Evolutionary conservation across 35 echinoderm and acorn worm species (phyloP).

Genomic region (Amphiura filiformis): DNA sequence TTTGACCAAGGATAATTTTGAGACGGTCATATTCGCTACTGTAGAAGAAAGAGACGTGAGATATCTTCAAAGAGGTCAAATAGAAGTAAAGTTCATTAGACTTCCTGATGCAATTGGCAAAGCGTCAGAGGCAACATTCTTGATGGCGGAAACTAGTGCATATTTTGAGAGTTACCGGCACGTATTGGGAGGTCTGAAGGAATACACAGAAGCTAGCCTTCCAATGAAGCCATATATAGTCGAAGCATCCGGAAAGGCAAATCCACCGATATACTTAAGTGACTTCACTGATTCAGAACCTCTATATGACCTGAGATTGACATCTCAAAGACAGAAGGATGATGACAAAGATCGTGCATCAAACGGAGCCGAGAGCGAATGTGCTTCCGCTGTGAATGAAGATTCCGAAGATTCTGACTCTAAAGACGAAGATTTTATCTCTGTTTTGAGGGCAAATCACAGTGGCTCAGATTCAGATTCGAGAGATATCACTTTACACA

Average conservation of each 20-base stretch:
- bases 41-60: slow-evolving; percentile 70
- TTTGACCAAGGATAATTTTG: slow-evolving; percentile 72
- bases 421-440: neutral
- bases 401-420: neutral
- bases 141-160: slow-evolving; percentile 82
- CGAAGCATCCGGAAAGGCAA: neutral
- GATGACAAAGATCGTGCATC: neutral
- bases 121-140: neutral
- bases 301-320: slow-evolving; percentile 64
- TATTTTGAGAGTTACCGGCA: slow-evolving; percentile 93
- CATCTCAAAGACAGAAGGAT: neutral
- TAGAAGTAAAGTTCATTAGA: slow-evolving; percentile 53
- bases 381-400: neutral
- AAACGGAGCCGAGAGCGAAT: neutral
- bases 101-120: neutral
- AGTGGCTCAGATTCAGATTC: too few species aligned
- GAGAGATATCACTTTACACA: too few species aligned
- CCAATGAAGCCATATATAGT: slow-evolving; percentile 36
- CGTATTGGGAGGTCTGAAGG: slow-evolving; percentile 71
- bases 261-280: slow-evolving; percentile 3
- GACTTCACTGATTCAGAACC: neutral
- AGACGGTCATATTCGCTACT: slow-evolving; percentile 72
- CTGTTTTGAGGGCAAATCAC: too few species aligned
- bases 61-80: slow-evolving; percentile 54
- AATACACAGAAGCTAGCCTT: slow-evolving; percentile 38